These are phyloP conservation scores for Eubucco bourcierii DNA, from an alignment of 2,113 vertebrate genomes.

Conservation along the genomic window DNA sequence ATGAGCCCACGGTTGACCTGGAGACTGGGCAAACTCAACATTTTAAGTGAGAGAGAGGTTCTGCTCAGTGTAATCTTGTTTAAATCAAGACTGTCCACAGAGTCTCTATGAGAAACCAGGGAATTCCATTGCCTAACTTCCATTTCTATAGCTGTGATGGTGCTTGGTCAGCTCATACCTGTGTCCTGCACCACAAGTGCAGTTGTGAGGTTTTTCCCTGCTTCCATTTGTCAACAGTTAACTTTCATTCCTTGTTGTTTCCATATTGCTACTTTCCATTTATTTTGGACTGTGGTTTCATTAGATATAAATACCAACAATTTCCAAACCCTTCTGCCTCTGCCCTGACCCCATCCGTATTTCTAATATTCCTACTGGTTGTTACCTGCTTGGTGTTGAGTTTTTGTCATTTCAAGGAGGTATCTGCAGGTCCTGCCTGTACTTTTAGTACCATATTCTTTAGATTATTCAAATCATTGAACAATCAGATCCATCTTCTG, in stretches of 20 bases:
- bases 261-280: background rate
- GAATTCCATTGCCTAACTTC: background rate
- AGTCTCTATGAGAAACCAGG: background rate
- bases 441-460: background rate
- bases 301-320: background rate
- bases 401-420: background rate
- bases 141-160: accelerated
- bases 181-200: background rate
- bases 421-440: background rate
- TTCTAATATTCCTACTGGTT: background rate
- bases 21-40: background rate
- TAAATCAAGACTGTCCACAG: background rate
- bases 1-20: background rate
- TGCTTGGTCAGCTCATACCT: background rate
- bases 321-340: background rate
- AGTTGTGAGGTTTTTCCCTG: background rate
- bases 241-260: background rate
- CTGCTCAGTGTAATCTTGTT: background rate
- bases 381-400: background rate
- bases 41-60: background rate
- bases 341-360: background rate
- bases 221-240: background rate
- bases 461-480: background rate
- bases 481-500: background rate
- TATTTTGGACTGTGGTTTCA: background rate